A percentile compares a stretch with the other conserved stretches of the same genome.
These are phyloP conservation scores for Onthophagus taurus DNA, from an alignment of 1,140 invertebrate species.

Conservation along the genomic window DNA sequence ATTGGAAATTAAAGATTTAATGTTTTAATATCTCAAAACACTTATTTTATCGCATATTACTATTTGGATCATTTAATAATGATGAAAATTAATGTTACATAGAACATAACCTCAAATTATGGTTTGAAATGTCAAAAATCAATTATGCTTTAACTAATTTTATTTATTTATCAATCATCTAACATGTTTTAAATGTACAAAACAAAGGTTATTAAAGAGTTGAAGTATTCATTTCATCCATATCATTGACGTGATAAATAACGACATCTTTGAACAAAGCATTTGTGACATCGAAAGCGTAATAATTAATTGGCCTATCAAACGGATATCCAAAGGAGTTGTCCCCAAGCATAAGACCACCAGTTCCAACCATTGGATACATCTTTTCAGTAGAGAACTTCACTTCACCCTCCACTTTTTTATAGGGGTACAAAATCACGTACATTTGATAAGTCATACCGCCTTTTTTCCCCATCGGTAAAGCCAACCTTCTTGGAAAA, in stretches of 20 bases:
- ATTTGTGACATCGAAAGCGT: conserved; percentile 48
- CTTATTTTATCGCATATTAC: no score
- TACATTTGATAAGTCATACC: conserved; percentile 56
- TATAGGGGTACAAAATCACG: conserved; percentile 50
- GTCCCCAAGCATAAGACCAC: conserved; percentile 26
- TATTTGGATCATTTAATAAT: no score
- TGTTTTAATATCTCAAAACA: no score
- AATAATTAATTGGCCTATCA: conserved; percentile 23
- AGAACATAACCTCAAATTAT: no score
- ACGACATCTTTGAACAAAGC: conserved; percentile 54
- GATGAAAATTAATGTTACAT: no score
- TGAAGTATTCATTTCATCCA: no score
- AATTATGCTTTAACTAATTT: no score
- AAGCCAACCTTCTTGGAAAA: conserved; percentile 21
- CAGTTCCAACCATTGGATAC: conserved; percentile 43
- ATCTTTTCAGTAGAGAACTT: conserved; percentile 1
- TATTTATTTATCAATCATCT: no score
- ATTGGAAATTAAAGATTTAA: no score
- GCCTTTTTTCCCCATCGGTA: conserved; percentile 56
- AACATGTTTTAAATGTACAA: no score
- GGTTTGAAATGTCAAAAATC: no score
- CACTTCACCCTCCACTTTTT: conserved; percentile 18
- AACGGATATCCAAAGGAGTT: conserved; percentile 38
- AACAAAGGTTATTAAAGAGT: no score
- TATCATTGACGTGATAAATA: conserved; percentile 55